Base-by-base conservation (phyloP, 2,888 invertebrate species). In the Automeris io region DNA sequence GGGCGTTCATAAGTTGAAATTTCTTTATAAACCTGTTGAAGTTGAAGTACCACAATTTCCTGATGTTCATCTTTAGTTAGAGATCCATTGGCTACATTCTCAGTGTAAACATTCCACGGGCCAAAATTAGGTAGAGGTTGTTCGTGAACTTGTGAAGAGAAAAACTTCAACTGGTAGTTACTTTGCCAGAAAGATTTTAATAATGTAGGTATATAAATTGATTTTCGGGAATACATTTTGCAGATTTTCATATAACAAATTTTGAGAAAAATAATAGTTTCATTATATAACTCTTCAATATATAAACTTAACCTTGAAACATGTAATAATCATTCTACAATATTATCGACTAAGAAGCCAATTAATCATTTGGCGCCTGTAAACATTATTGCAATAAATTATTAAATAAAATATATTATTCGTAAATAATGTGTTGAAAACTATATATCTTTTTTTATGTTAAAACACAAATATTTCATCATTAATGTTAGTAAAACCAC, bases 1-100 rank as follows among this genome's bases (percentile, higher is more conserved):
- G 81, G 82, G 35, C 77, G 66, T 70, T 83, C 43, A 69, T 92
- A 94, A 42, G 80, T 60, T 57, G 88, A 69, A 1, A 95, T 73
- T 44, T 91, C 85, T 35, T 90, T 70, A 65, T 92, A 92, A 6
- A 96, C 89, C 19, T 78, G 76, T 61, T 97, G 92, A 38, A 97
- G 83, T 16, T 88, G 83, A 47, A 90, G 71, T 18, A 92, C 89
- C 8, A 97, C 90, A 58, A 82, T 86, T 45, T 88, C 82, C 65
- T 98, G 97, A 60, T 93, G 90, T 12, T 88, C 74, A 79, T 97
- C 97, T 37, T 87, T 80, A 49, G 82, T 71, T 39, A 94, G 61
- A 57, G 88, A 83, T 4, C 91, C 91, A 35, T 75, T 76, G 24
- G 81, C 64, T 19, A 94, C 88, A 73, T 88, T 91, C 35, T 87